phyloP scores from a whole-genome alignment of 2,797 vertebrate genomes.

The Sus cebifrons region DNA sequence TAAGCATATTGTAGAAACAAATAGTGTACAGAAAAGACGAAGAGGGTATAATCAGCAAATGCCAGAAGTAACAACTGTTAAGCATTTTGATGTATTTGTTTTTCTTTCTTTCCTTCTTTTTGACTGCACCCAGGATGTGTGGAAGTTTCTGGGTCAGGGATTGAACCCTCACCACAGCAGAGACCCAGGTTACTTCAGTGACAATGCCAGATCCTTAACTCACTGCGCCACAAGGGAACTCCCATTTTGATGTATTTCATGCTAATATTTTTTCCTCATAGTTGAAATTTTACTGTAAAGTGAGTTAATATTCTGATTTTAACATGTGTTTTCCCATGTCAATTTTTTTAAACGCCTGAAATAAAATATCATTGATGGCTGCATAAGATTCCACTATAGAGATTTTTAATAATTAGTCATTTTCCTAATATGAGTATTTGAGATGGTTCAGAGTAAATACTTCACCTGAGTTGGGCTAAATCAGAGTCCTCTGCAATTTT shows the following conservation, averaged over 20 bases:
- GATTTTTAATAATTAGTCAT: not conserved
- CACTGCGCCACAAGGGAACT: too few relatives aligned
- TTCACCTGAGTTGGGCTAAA: not conserved
- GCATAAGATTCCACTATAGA: not conserved
- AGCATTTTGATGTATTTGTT: slow-evolving; percentile 3
- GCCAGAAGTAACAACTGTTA: not conserved
- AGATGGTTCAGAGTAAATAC: not conserved
- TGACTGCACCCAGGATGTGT: too few relatives aligned
- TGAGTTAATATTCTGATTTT: slow-evolving; percentile 28
- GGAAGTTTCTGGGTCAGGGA: too few relatives aligned
- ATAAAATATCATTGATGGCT: not conserved
- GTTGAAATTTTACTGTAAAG: slow-evolving; percentile 23
- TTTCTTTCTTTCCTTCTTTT: too few relatives aligned
- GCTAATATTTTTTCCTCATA: not conserved
- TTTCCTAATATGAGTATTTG: not conserved
- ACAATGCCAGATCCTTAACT: too few relatives aligned
- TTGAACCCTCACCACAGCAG: too few relatives aligned
- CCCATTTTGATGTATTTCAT: slow-evolving; percentile 29
- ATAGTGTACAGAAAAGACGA: not conserved
- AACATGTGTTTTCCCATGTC: slow-evolving; percentile 1
- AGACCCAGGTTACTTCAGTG: too few relatives aligned
- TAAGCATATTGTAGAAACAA: slow-evolving; percentile 40
- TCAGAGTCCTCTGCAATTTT: not conserved
- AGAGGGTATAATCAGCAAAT: not conserved
- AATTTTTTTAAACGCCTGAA: not conserved